Base-by-base conservation (phyloP, 1,140 invertebrate species). In the Brachionus asplanchnoidis region DNA sequence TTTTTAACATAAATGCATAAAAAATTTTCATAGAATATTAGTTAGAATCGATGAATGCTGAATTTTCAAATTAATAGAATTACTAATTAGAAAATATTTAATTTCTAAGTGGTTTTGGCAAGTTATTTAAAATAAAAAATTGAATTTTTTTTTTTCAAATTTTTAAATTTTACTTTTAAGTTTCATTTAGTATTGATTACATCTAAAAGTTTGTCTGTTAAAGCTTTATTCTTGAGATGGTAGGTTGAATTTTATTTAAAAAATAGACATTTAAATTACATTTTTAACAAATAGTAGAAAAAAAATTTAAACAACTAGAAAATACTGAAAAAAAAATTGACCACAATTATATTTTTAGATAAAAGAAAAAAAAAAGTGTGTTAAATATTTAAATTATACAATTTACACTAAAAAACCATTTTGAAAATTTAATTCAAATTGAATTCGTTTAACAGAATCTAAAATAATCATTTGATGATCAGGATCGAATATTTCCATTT, bases 361-460 rank as follows among this genome's bases (percentile, higher is more conserved):
- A 77, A 77, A 7, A 73, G 40, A n/a, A 42, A 73, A 7, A 36
- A 36, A 73, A 73, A 17, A 73, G n/a, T 36, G 1, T 3, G 32
- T 44, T 75, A 36, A 44, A 75, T 44, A 42, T 75, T 75, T 50
- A 17, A 77, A 36, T 50, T 50, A 50, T 77, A 50, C 44, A 50
- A 77, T 65, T 82, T 82, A 82, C 36, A 82, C 79, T 82, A 82
- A 68, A 82, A 82, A 82, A 65, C 79, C 79, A 82, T 82, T 82
- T 65, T 82, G 79, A 68, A 65, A 82, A 82, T 82, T 82, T 65
- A 82, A 68, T 82, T 82, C 79, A 44, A 82, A 44, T 26, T 60
- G 53, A 65, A 82, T 60, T 23, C 79, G 42, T 32, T 82, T 82
- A 17, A 82, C 11, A 11, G 79, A 82, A 23, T 82, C 79, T 65